Conservation (phyloP, 2,113 vertebrate species). For the Hyperoodon ampullatus region DNA sequence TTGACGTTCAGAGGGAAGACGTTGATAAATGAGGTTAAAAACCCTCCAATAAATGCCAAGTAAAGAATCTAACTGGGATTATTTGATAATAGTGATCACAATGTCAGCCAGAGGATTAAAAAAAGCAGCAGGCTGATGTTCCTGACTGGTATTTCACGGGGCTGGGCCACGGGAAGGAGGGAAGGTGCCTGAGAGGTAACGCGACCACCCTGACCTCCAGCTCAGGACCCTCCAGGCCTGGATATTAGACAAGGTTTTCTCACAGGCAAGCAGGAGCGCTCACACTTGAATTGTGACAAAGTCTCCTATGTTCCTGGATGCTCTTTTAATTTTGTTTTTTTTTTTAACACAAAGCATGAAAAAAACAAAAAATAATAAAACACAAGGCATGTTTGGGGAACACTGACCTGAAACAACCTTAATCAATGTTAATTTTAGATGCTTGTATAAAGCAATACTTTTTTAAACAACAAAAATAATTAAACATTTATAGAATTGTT, state of each 20-base stretch:
- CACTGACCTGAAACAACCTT: neutral
- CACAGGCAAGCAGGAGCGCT: neutral
- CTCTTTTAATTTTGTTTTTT: neutral
- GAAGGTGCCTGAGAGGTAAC: neutral
- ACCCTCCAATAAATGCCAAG: neutral
- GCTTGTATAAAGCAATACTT: neutral
- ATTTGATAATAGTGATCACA: neutral
- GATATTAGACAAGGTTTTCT: neutral
- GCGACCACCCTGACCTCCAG: neutral
- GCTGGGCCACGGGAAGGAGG: neutral
- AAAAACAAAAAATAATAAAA: neutral
- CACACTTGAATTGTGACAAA: neutral
- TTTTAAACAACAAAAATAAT: neutral
- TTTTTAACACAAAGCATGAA: too few species aligned
- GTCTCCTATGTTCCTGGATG: neutral
- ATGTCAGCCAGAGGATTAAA: neutral
- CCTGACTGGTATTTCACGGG: accelerated
- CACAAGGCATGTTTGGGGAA: neutral
- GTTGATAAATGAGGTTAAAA: neutral
- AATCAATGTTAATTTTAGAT: neutral
- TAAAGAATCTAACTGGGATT: neutral
- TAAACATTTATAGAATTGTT: neutral
- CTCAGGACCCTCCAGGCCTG: neutral
- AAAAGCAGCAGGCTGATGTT: neutral
- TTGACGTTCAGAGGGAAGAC: neutral